Evolutionary conservation across 1,140 invertebrate species (phyloP).

Genomic region (Kradibia gibbosae): DNA sequence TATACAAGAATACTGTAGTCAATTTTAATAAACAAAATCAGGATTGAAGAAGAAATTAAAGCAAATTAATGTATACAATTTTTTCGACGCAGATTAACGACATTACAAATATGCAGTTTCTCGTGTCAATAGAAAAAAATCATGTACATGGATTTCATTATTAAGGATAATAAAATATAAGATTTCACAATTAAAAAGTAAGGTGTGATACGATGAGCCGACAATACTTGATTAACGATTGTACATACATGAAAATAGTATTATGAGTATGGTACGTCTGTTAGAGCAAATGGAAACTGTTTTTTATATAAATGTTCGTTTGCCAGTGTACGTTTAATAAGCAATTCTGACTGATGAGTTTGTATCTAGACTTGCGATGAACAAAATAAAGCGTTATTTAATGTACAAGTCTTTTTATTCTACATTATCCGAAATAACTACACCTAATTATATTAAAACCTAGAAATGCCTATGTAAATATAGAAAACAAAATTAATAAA

Average conservation of each 20-base stretch:
- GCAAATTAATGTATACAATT: neutral
- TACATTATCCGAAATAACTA: too few relatives aligned
- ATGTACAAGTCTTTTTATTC: constrained; percentile 47
- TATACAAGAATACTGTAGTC: neutral
- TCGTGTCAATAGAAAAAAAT: constrained; percentile 35
- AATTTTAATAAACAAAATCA: neutral
- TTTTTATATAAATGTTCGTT: constrained; percentile 55
- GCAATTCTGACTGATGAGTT: constrained; percentile 59
- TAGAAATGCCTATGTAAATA: too few relatives aligned
- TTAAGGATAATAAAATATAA: neutral
- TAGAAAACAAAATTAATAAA: too few relatives aligned
- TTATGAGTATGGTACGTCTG: constrained; percentile 56
- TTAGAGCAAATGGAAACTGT: constrained; percentile 47
- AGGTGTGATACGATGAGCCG: neutral
- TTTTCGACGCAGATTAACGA: neutral
- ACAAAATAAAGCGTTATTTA: constrained; percentile 63
- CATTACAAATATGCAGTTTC: neutral
- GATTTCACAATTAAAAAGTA: neutral
- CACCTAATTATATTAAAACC: too few relatives aligned
- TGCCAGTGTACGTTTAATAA: constrained; percentile 52
- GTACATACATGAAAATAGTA: constrained; percentile 57
- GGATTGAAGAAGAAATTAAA: neutral
- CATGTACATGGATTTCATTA: neutral
- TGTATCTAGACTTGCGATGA: constrained; percentile 58
- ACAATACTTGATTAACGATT: constrained; percentile 25